phyloP scores from a whole-genome alignment of 2,888 invertebrate genomes.

The Pollenia angustigena region DNA sequence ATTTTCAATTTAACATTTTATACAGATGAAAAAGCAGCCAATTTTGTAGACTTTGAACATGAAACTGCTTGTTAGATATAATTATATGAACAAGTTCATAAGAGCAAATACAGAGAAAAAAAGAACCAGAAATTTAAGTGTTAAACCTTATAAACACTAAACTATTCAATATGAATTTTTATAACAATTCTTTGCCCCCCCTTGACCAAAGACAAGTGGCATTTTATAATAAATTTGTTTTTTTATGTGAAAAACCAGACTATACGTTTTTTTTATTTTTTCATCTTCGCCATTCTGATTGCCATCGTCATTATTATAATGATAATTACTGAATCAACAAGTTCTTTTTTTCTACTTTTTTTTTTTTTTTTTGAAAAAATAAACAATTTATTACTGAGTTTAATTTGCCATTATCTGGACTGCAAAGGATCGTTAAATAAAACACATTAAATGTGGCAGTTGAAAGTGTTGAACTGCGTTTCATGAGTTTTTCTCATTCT shows the following conservation, averaged over 20 bases:
- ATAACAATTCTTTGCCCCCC: neutral
- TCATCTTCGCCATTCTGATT: neutral
- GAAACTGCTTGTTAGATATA: constrained; percentile 28
- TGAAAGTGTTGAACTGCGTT: constrained; percentile 18
- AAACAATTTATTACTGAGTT: constrained; percentile 51
- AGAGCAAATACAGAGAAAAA: neutral
- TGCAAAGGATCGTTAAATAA: constrained; percentile 63
- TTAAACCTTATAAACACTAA: constrained; percentile 17
- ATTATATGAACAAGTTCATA: constrained; percentile 50
- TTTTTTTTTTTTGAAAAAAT: neutral
- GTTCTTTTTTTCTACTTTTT: constrained; percentile 29
- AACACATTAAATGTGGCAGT: constrained; percentile 68
- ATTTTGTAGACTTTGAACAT: constrained; percentile 5
- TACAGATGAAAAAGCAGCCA: neutral
- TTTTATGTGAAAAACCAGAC: neutral
- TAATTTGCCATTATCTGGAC: constrained; percentile 26
- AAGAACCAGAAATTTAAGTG: constrained; percentile 27
- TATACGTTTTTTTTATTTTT: constrained; percentile 1
- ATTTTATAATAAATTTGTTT: neutral
- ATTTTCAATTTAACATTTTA: constrained; percentile 33
- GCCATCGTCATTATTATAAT: constrained; percentile 42
- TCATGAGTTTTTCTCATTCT: neutral
- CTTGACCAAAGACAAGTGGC: constrained; percentile 20
- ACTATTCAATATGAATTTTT: neutral
- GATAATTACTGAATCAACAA: constrained; percentile 68